These are phyloP conservation scores for Gouania willdenowi DNA, from an alignment of 2,797 vertebrate genomes.

Conservation along the genomic window DNA sequence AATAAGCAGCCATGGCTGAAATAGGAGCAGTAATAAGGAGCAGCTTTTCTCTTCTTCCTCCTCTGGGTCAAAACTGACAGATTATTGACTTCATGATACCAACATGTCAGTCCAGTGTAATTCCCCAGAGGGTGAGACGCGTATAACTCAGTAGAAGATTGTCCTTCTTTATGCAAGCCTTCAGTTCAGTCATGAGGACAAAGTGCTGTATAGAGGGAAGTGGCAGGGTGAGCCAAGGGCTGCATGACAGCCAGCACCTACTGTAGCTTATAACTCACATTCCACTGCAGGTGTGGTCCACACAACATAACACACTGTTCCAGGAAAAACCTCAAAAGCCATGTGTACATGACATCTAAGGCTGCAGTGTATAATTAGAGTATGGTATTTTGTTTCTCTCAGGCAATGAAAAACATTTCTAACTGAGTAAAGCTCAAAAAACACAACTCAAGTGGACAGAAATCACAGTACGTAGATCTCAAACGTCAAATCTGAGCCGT, in stretches of 20 bases:
- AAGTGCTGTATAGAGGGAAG: constrained; percentile 12
- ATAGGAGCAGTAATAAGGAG: constrained; percentile 54
- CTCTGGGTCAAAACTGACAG: constrained; percentile 25
- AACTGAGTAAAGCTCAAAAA: constrained; percentile 11
- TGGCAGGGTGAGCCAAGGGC: constrained; percentile 29
- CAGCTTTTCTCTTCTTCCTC: constrained; percentile 7
- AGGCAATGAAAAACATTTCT: constrained; percentile 11
- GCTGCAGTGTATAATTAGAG: constrained; percentile 27
- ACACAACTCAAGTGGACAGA: constrained; percentile 3
- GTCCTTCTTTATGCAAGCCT: constrained; percentile 5
- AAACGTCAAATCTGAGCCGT: too few species aligned
- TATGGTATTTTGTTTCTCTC: constrained; percentile 13
- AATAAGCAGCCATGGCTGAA: constrained; percentile 44
- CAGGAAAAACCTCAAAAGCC: constrained; percentile 52
- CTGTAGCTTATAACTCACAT: constrained; percentile 15
- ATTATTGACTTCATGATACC: constrained; percentile 22
- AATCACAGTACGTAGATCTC: too few species aligned
- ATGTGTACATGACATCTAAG: constrained; percentile 45
- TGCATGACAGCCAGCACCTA: constrained; percentile 23
- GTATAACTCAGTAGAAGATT: not conserved
- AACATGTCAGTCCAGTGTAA: constrained; percentile 1
- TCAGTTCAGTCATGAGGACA: constrained; percentile 7
- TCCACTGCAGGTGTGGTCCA: constrained; percentile 57
- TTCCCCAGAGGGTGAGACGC: constrained; percentile 4
- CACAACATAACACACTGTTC: constrained; percentile 63